Base-by-base conservation (phyloP, 2,888 invertebrate genomes). In the Caradrina kadenii region DNA sequence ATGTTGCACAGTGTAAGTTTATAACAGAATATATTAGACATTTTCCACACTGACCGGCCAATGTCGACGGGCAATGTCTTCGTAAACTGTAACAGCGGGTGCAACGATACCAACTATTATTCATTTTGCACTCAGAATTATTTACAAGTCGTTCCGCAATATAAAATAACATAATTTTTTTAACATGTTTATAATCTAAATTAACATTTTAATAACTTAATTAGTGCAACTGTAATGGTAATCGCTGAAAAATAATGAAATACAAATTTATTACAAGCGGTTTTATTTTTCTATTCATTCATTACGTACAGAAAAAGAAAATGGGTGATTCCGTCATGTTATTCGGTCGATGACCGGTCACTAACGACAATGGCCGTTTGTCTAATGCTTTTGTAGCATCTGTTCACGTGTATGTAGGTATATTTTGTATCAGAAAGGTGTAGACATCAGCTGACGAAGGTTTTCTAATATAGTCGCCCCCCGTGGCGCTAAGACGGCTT, bases 381-480 rank as follows among this genome's bases (percentile, higher is more conserved):
- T 50, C 53, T 59, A 69, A 62, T 69, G 70, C 69, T 76, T 73
- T 53, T 64, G 66, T 42, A 22, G 76, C 82, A 84, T 83, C 63
- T 83, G 73, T 73, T 69, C 42, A 49, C 69, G 50, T 69, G 39
- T 35, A 52, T 63, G 50, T 73, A 53, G 35, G 63, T 76, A 66
- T 71, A 71, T 69, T 61, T 64, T 79, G 71, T 80, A 76, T 76
- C 81, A 65, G 76, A 70, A 84, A 81, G 82, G 77, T 85, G 85
- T 85, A 85, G 80, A 76, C 83, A 88, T 85, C 61, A 79, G 75
- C 92, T 93, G 93, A 94, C 92, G 91, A 91, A 92, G 94, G 93
- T 92, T 93, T 92, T 95, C 94, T 95, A 95, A 96, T 96, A 96
- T 93, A 94, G 92, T 90, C 91, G 92, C 90, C 94, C 93, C 96